Base-by-base conservation (phyloP, 2,888 invertebrate species). In the Orthonevra nobilis region DNA sequence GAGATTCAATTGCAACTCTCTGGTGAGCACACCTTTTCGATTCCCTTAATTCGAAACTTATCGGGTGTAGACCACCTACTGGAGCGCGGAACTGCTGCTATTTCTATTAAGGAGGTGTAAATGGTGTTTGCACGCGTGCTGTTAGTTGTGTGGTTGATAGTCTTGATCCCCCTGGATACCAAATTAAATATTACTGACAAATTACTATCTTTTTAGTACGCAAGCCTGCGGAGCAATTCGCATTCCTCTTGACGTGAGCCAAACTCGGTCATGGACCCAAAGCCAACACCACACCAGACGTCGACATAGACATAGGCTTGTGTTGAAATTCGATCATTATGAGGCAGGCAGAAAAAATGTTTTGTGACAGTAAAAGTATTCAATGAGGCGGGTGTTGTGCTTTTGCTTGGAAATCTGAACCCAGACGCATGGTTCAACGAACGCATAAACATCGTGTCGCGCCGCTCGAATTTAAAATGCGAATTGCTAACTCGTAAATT, bases 311-410 rank as follows among this genome's bases (percentile, higher is more conserved):
- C 15, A 15, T 3, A 66, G 20, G 61, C 50, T 48, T 61, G 66
- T 48, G 60, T 61, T 61, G 79, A 79, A 79, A 73, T 79, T 79
- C 56, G 73, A 79, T 79, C 72, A 61, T 79, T 79, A 68, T 73
- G 54, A 66, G 56, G 54, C 66, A 19, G 17, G 44, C 20, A 72
- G 64, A 44, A 66, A 70, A n/a, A n/a, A 68, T 73, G 52, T 58
- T 54, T 61, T 68, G 79, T 73, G 73, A 79, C 77, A 77, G 54
- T 79, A 68, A 73, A 56, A 66, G 72, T 38, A 14, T 42, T 60
- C 54, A 32, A 34, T 44, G 40, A 46, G 64, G 52, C 58, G 70
- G 61, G 44, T 58, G 69, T 40, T 50, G 44, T 38, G 48, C 56
- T 15, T 17, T 32, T 38, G 32, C 23, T 23, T 34, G 72, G 32